Conservation (phyloP, 2,888 invertebrate species). For the Leucozona laternaria region DNA sequence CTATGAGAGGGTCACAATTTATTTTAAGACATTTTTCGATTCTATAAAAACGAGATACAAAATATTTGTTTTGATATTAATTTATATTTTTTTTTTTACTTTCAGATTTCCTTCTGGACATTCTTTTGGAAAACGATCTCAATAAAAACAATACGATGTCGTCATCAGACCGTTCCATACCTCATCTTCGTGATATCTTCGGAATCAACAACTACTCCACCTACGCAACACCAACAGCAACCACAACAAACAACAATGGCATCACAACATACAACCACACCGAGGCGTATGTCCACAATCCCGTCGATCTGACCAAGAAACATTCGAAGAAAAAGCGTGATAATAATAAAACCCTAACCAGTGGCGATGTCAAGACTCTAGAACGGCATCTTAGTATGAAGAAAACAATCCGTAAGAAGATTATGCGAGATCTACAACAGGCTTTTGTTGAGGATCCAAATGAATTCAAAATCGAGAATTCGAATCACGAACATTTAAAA, state of each 20-base stretch:
- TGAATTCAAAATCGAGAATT: conserved; percentile 89
- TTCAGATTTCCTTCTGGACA: background rate
- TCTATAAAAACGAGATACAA: background rate
- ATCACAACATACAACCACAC: conserved; percentile 81
- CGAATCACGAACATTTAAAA: conserved; percentile 88
- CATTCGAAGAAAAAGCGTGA: conserved; percentile 86
- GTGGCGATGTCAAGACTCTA: conserved; percentile 89
- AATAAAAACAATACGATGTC: conserved; percentile 81
- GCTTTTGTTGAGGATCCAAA: conserved; percentile 89
- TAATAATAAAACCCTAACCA: conserved; percentile 87
- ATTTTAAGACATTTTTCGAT: background rate
- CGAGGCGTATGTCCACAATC: conserved; percentile 83
- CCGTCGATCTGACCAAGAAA: conserved; percentile 81
- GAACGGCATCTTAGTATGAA: conserved; percentile 94
- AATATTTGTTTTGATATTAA: background rate
- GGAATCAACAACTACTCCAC: conserved; percentile 83
- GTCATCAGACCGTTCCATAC: conserved; percentile 90
- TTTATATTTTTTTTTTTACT: background rate
- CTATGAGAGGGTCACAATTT: too few relatives aligned
- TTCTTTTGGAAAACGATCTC: background rate
- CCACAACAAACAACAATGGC: conserved; percentile 75
- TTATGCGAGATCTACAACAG: conserved; percentile 92
- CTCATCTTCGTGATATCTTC: conserved; percentile 90
- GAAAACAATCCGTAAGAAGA: conserved; percentile 93
- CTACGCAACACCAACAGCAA: conserved; percentile 59